Conservation (phyloP, 1,140 invertebrate species). For the Sitodiplosis mosellana region DNA sequence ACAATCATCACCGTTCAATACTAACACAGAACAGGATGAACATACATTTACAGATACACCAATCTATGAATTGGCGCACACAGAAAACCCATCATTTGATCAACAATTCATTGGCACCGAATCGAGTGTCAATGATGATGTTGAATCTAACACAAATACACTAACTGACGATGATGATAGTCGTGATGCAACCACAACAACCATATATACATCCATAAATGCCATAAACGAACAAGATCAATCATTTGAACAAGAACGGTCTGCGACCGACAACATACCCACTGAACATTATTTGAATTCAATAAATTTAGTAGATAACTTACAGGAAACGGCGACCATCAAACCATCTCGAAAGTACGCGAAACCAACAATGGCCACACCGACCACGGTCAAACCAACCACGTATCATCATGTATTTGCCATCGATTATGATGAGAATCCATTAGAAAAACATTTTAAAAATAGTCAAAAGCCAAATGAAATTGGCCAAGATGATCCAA, state of each 20-base stretch:
- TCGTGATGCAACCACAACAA: conserved; percentile 6
- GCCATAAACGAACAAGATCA: conserved; percentile 4
- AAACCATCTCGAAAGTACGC: not conserved
- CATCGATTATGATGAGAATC: conserved; percentile 17
- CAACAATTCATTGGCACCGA: too few species aligned
- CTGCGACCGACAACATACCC: not conserved
- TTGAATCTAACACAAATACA: not conserved
- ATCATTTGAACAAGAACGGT: not conserved
- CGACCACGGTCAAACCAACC: conserved; percentile 24
- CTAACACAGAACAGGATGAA: not conserved
- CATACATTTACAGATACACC: not conserved
- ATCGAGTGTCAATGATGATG: too few species aligned
- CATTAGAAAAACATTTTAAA: not conserved
- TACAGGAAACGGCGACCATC: conserved; percentile 1
- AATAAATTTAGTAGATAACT: conserved; percentile 1
- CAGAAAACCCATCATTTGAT: not conserved
- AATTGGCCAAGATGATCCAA: not conserved
- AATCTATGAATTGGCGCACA: not conserved
- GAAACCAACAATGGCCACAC: conserved; percentile 7
- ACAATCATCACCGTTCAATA: not conserved
- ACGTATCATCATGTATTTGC: conserved; percentile 32
- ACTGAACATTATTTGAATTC: not conserved
- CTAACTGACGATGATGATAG: conserved; percentile 7
- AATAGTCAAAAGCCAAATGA: too few species aligned
- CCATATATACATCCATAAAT: conserved; percentile 2